Base-by-base conservation (phyloP, 64 coral and sea anemone genomes). In the Dendronephthya gigantea region DNA sequence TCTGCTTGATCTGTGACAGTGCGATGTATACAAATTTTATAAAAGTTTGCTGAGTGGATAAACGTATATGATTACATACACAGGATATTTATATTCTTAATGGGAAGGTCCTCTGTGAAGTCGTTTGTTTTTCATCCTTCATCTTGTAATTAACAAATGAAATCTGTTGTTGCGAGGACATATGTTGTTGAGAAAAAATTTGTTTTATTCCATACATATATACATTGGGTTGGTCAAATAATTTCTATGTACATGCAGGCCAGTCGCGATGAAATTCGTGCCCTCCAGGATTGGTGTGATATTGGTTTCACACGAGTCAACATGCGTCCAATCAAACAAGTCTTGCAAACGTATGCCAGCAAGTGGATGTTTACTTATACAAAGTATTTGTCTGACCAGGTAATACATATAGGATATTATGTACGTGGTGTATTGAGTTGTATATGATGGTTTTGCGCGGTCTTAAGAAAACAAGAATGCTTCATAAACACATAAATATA, bases 321-420 rank as follows among this genome's bases (percentile, higher is more conserved):
- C 87, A 97, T 97, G 94, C 81, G 87, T 39, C 94, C 94, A 31
- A 97, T 97, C 50, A 97, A 97, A 76, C 79, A 97, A 84, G 94
- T 97, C 7, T 68, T 97, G 36, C 86, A 92, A 11, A 93, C 94
- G 8, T 91, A 93, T 52, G 91, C 94, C 40, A 97, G 94, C 94
- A 97, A 97, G 62, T 97, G 94, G 94, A 97, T 97, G 94, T 97
- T 97, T 84, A 85, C 93, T 19, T 97, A 91, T 81, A 97, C 94
- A 22, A 97, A 93, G 62, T 91, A 97, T 58, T 92, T 97, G 10
- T 97, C 94, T 1, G 94, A 97, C 56, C 94, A 97, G 87, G 91
- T 89, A 88, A 23, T 0, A 31, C 45, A 84, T 31, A 19, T 29
- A 6, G 14, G 6, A 6, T 2, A 15, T 30, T 5, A 5, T 66